These are phyloP conservation scores for Tetrapedia diversipes DNA, from an alignment of 2,888 invertebrate species.

Conservation along the genomic window DNA sequence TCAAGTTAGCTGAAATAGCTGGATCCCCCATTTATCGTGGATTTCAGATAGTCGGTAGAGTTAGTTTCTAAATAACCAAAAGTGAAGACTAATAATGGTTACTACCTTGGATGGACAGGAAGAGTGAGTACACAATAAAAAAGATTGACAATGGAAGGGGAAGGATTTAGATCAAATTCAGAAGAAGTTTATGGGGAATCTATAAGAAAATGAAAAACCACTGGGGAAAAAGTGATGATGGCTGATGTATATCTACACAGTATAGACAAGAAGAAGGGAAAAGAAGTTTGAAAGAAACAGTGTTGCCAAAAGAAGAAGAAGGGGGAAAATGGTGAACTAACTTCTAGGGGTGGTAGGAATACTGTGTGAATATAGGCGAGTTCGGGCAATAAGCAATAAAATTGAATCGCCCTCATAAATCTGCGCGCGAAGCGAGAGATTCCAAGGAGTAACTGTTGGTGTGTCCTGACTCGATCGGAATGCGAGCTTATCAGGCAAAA, in stretches of 20 bases:
- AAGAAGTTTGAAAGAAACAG: not conserved
- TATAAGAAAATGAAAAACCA: too few relatives aligned
- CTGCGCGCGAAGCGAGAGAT: constrained; percentile 58
- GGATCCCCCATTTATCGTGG: too few relatives aligned
- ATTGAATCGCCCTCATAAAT: constrained; percentile 72
- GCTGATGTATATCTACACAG: not conserved
- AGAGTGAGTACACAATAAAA: too few relatives aligned
- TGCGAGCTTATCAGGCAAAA: constrained; percentile 38
- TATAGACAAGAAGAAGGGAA: not conserved
- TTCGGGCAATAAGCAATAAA: constrained; percentile 71
- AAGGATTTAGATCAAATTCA: too few relatives aligned
- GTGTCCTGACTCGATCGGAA: constrained; percentile 27
- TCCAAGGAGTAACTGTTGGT: constrained; percentile 23
- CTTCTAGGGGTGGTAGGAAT: not conserved
- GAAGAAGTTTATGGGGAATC: not conserved
- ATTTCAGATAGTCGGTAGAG: too few relatives aligned
- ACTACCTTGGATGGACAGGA: too few relatives aligned
- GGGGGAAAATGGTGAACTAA: not conserved
- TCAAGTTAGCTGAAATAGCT: too few relatives aligned
- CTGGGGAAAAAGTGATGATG: not conserved
- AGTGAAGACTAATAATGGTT: too few relatives aligned
- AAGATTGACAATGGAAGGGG: too few relatives aligned
- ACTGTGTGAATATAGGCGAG: constrained; percentile 61
- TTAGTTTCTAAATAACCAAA: too few relatives aligned
- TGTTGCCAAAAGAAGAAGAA: not conserved